phyloP scores from a whole-genome alignment of 2,888 invertebrate genomes.

The Meiosimyza platycephala region DNA sequence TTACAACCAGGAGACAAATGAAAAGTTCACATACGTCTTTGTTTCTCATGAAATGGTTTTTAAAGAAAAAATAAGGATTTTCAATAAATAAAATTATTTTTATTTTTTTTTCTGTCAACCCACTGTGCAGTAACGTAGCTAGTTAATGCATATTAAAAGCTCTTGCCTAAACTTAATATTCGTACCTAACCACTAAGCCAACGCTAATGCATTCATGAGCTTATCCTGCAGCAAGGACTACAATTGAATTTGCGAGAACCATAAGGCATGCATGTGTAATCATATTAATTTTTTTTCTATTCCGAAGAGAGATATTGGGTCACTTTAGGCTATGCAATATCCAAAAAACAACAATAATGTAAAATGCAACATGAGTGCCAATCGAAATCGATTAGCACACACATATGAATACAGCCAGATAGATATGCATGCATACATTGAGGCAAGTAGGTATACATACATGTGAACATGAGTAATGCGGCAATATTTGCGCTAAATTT shows the following conservation, averaged over 20 bases:
- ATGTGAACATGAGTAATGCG: too few species aligned
- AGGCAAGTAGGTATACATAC: too few species aligned
- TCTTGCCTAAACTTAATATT: not conserved
- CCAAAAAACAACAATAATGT: too few species aligned
- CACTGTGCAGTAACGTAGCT: too few species aligned
- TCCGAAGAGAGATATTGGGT: not conserved
- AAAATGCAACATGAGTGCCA: conserved; percentile 9
- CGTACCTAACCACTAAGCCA: conserved; percentile 7
- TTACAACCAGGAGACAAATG: too few species aligned
- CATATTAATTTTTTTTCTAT: not conserved
- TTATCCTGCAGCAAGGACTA: not conserved
- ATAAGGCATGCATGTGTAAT: not conserved
- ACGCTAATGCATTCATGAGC: conserved; percentile 8
- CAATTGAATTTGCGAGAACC: not conserved
- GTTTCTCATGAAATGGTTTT: too few species aligned
- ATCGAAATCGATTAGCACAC: conserved; percentile 18
- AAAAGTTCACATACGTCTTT: too few species aligned
- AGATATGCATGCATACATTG: not conserved
- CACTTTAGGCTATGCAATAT: not conserved
- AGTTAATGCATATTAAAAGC: too few species aligned
- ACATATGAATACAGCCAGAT: not conserved
- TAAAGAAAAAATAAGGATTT: too few species aligned
- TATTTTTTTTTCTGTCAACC: too few species aligned
- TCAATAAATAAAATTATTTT: too few species aligned
- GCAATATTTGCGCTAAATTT: too few species aligned